phyloP scores from a whole-genome alignment of 2,888 invertebrate species.

The Sycophila texana region DNA sequence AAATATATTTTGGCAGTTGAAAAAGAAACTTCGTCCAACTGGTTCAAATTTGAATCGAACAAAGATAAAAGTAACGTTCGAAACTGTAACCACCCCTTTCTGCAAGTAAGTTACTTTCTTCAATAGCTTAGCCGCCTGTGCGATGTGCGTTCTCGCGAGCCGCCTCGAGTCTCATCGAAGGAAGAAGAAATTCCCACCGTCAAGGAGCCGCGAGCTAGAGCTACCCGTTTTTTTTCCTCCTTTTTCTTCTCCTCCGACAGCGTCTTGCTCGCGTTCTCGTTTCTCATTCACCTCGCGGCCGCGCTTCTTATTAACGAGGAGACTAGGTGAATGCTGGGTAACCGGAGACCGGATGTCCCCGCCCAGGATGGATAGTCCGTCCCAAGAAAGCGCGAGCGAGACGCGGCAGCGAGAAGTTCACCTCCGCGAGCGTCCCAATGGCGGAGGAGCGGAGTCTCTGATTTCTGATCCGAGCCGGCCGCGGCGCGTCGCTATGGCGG shows the following conservation, averaged over 20 bases:
- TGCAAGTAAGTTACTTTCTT: no score
- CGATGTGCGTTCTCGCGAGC: no score
- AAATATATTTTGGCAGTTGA: no score
- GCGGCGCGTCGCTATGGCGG: background rate
- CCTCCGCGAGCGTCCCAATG: slow-evolving; percentile 41
- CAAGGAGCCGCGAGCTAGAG: slow-evolving; percentile 30
- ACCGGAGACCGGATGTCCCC: slow-evolving; percentile 75
- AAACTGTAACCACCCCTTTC: no score
- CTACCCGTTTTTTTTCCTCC: slow-evolving; percentile 18
- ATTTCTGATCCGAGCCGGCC: slow-evolving; percentile 71
- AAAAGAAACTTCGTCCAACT: no score
- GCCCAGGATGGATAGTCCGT: slow-evolving; percentile 70
- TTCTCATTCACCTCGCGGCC: slow-evolving; percentile 38
- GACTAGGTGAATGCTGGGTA: slow-evolving; percentile 69
- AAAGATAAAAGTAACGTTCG: no score
- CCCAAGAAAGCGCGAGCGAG: slow-evolving; percentile 38
- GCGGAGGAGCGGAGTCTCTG: slow-evolving; percentile 66
- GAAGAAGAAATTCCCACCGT: slow-evolving; percentile 64
- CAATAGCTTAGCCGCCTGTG: no score
- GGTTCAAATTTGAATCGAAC: no score
- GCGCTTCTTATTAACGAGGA: slow-evolving; percentile 51
- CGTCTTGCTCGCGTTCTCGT: slow-evolving; percentile 35
- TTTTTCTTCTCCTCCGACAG: slow-evolving; percentile 40
- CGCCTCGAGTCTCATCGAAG: slow-evolving; percentile 35
- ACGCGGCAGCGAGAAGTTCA: slow-evolving; percentile 58